Conservation (phyloP, 2,888 invertebrate species). For the Phaedon cochleariae region DNA sequence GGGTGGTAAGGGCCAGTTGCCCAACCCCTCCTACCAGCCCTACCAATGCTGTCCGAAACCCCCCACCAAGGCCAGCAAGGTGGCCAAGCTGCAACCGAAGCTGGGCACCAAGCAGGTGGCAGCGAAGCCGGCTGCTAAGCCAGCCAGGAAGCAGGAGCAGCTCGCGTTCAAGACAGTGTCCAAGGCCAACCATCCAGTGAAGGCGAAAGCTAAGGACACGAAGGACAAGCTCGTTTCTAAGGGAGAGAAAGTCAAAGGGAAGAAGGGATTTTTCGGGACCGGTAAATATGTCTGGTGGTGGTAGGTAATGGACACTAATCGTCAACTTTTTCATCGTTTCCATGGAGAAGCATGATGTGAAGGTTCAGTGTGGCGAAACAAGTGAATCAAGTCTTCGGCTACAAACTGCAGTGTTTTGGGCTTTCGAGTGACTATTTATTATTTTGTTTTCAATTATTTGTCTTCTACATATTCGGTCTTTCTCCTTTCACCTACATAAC, state of each 20-base stretch:
- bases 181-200: conserved; percentile 51
- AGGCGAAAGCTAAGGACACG: conserved; percentile 28
- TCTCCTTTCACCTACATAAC: too few relatives aligned
- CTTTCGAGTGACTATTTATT: conserved; percentile 47
- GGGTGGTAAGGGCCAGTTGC: conserved; percentile 83
- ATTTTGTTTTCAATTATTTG: background rate
- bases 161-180: conserved; percentile 59
- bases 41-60: conserved; percentile 93
- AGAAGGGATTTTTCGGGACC: conserved; percentile 86
- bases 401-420: conserved; percentile 49
- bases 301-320: conserved; percentile 63
- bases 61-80: conserved; percentile 80
- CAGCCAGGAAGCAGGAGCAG: conserved; percentile 58
- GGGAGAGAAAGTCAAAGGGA: conserved; percentile 70
- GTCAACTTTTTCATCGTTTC: conserved; percentile 49
- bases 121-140: conserved; percentile 44
- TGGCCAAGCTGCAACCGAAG: conserved; percentile 76
- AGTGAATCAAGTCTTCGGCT: conserved; percentile 34
- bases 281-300: conserved; percentile 87
- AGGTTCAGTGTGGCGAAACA: conserved; percentile 44
- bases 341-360: conserved; percentile 56
- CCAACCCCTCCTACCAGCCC: conserved; percentile 83
- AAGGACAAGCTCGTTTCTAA: conserved; percentile 62
- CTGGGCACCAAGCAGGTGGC: conserved; percentile 21
- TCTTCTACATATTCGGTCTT: too few relatives aligned